Evolutionary conservation across 2,888 invertebrate species (phyloP), one percentile per base, ranked within the genome.

Genomic region (Polyommatus icarus): DNA sequence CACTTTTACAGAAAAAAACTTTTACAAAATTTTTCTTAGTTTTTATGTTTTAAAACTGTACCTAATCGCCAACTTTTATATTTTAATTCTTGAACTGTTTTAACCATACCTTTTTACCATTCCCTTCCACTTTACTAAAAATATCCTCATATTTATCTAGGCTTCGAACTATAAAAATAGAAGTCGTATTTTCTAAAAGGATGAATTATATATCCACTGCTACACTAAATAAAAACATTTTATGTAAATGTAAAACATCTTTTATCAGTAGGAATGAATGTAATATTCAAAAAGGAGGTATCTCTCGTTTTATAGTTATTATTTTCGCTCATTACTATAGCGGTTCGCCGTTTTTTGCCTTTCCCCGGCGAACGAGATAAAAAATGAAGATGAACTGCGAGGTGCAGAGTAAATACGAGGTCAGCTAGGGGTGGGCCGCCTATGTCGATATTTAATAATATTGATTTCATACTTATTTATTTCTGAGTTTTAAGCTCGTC

Each of bases 321-420:
- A 75, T 91, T 93, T 91, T 89, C 88, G 89, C 90, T 94, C 92
- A 94, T 94, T 94, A 93, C 93, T 90, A 89, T 89, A 90, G 89
- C 90, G 90, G 89, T 91, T 90, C 90, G 86, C 87, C 86, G 86
- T 91, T 93, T 91, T 93, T 91, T 89, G 88, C 89, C 89, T 88
- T 92, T 91, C 91, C 90, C 90, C 91, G 89, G 88, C 90, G 89
- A 91, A 92, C 91, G 89, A 91, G 90, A 90, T 90, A 93, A 93
- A 93, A 93, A 92, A 93, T 92, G 91, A 92, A 93, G 93, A 94
- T 93, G 92, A 93, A 93, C 93, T 90, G 89, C 90, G 91, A 91
- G 93, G 91, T 91, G 90, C 93, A 90, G 92, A 89, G 93, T 92
- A 93, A 93, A 93, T 94, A 93, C 91, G 91, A 87, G 89, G 88